phyloP scores from a whole-genome alignment of 2,113 vertebrate genomes.

The Panthera uncia region DNA sequence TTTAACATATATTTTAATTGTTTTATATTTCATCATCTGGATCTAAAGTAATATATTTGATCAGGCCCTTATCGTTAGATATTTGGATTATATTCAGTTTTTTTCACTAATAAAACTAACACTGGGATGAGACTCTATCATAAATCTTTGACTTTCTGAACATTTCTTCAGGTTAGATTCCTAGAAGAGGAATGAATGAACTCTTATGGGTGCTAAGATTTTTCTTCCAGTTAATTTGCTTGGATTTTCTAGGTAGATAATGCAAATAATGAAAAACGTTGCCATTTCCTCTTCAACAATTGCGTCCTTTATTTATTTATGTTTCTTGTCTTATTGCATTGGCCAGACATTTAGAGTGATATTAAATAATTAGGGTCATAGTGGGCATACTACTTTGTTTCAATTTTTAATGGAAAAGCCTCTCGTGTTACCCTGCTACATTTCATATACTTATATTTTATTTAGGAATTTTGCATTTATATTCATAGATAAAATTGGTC shows the following conservation, averaged over 20 bases:
- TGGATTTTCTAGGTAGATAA: constrained; percentile 32
- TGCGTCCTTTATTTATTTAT: constrained; percentile 62
- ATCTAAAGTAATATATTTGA: background rate
- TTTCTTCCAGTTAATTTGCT: constrained; percentile 44
- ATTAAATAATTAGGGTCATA: constrained; percentile 57
- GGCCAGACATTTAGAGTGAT: constrained; percentile 46
- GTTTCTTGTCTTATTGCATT: constrained; percentile 80
- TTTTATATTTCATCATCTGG: background rate
- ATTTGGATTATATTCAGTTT: background rate
- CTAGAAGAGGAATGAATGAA: background rate
- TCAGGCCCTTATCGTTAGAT: background rate
- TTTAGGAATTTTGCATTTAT: constrained; percentile 64
- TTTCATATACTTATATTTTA: constrained; percentile 67
- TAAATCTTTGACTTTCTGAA: background rate
- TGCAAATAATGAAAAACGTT: constrained; percentile 56
- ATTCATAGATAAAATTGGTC: constrained; percentile 66
- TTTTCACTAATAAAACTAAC: constrained; percentile 24
- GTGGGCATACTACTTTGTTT: constrained; percentile 34
- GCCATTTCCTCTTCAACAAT: constrained; percentile 43
- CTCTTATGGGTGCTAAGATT: background rate
- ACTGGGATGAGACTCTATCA: background rate
- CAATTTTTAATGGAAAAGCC: constrained; percentile 53
- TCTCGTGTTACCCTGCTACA: background rate
- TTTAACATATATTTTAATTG: constrained; percentile 1
- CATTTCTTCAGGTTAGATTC: constrained; percentile 51